Percentiles rank a stretch among this genome's conserved stretches.
Conservation (phyloP, 2,888 invertebrate species). For the Xestoiulus laeticollis region DNA sequence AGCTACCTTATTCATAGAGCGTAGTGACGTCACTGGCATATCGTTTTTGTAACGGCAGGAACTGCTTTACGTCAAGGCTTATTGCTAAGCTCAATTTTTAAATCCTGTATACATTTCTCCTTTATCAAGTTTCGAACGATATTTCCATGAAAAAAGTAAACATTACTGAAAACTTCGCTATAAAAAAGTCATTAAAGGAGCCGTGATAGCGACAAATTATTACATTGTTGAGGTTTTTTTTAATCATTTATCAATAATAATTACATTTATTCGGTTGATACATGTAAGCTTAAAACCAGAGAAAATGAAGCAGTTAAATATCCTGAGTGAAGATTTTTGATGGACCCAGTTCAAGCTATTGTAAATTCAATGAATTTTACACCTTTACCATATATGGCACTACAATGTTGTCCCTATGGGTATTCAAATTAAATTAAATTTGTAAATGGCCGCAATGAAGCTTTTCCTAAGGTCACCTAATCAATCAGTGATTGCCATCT, state of each 20-base stretch:
- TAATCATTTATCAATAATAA: too few relatives aligned
- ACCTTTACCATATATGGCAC: too few relatives aligned
- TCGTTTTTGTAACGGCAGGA: background rate
- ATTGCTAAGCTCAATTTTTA: background rate
- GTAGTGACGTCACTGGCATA: background rate
- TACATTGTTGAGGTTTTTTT: too few relatives aligned
- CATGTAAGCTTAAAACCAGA: too few relatives aligned
- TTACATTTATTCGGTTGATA: too few relatives aligned
- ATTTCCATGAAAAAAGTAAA: background rate
- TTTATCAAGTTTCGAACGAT: background rate
- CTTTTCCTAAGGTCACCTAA: background rate
- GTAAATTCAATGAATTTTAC: too few relatives aligned
- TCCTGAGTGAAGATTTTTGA: too few relatives aligned
- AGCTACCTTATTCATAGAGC: background rate
- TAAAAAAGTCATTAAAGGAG: background rate
- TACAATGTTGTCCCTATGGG: too few relatives aligned
- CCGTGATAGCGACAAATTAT: too few relatives aligned
- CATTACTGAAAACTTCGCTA: background rate
- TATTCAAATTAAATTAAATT: background rate
- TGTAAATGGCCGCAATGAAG: background rate
- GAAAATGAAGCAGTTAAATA: too few relatives aligned
- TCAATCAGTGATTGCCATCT: background rate
- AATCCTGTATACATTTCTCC: background rate
- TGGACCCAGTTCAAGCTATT: too few relatives aligned
- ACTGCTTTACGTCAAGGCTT: background rate